Base-by-base conservation (phyloP, 2,888 invertebrate species). In the Trichopria drosophilae region DNA sequence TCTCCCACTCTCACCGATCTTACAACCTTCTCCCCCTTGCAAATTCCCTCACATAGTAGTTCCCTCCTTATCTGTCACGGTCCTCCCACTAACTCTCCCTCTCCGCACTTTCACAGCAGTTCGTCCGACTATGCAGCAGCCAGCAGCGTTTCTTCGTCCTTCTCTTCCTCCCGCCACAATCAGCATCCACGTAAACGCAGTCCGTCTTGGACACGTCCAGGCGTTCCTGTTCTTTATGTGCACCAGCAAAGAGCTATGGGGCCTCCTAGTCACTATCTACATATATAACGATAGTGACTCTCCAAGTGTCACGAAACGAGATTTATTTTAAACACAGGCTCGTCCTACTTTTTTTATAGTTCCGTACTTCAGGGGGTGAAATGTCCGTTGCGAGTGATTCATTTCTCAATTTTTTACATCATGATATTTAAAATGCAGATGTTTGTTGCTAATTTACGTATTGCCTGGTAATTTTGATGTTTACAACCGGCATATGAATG, bases 131-230 rank as follows among this genome's bases (percentile, higher is more conserved):
- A 7, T 29, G 40, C n/a, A n/a, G 32, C 45, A 46, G 46, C 16
- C 32, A 51, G 23, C 13, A 20, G 39, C 20, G 50, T 47, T 32
- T 31, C 37, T 40, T 32, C 45, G 47, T 39, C 28, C 23, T 39
- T 18, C 23, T 37, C 45, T 31, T 32, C 46, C 49, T n/a, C 50
- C 20, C 35, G 52, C 56, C 48, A 60, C 62, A 64, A 66, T 66
- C 64, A 63, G 61, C 58, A 63, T 60, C 59, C 66, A 63, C 65
- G 65, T 66, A 66, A 67, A 63, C 65, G 67, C 66, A 65, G 68
- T 71, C 62, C 69, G 64, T 71, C 69, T 71, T 67, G 66, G 64
- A 65, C 66, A 64, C 64, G 64, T 68, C 67, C 65, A 58, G 66
- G 60, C 65, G 63, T 69, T 65, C 61, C 64, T 63, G 66, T 68